Base-by-base conservation (phyloP, 2,797 vertebrate species). In the Epinephelus awoara region DNA sequence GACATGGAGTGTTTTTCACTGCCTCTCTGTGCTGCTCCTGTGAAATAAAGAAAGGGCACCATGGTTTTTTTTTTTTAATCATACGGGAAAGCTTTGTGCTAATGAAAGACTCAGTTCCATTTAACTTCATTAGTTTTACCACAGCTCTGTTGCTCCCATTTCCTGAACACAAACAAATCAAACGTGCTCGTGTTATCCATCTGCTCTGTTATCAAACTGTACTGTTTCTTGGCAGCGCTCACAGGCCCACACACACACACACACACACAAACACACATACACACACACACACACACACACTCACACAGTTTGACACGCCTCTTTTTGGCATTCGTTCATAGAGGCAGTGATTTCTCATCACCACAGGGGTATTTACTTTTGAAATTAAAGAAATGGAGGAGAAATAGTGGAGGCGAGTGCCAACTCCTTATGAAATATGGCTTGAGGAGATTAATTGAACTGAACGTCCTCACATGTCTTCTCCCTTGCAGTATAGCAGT, bases 141-240 rank as follows among this genome's bases (percentile, higher is more conserved):
- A 62, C 63, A 70, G 71, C 85, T 85, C 79, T 47, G 71, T 79
- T 65, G 44, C 74, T 83, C 62, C 57, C 64, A 73, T 80, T 80
- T 89, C 85, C 81, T 68, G 19, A 85, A 72, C 87, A 85, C 82
- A 85, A 86, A 88, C 83, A 85, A 86, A 90, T 89, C 80, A 93
- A 86, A 86, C 42, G 2, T 47, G 27, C 77, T 61, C 13, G 14
- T 79, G 85, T 80, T 84, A 85, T 85, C 85, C 87, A 88, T 86
- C 88, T 89, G 83, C 75, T 83, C 67, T 29, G 71, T 66, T 85
- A 83, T 91, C 88, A 87, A 80, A 88, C 84, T 73, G 79, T 59
- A 81, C 40, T 59, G 67, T 25, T 84, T 83, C 56, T 88, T 87
- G 88, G 87, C 85, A 80, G 42, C 2, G 4, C 72, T 69, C 54